Base-by-base conservation (phyloP, 1,140 invertebrate species). In the Nylanderia fulva region DNA sequence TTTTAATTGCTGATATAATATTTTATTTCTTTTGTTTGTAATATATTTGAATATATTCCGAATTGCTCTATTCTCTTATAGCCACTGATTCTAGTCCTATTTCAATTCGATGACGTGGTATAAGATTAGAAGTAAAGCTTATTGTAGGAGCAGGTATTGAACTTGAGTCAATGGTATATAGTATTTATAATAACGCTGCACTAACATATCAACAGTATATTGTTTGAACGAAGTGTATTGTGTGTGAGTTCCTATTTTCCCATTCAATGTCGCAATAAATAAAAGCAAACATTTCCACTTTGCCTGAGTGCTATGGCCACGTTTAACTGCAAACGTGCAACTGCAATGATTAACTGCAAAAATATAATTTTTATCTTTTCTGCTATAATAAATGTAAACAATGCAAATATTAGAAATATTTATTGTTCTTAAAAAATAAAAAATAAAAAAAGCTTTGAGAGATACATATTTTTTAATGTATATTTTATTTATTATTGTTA, bases 251-350 rank as follows among this genome's bases (percentile, higher is more conserved):
- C n/a, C 64, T 72, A 82, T 82, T 80, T 80, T 36, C 36, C 11
- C 36, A 45, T 82, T 72, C 52, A 82, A 29, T 29, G 66, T 52
- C 18, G 5, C 66, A 18, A 39, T 82, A 68, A 72, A 82, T 82
- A 82, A 82, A 82, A 82, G 77, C 77, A 82, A 82, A 82, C 52
- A 82, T 72, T 82, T 82, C 77, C 66, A 82, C 66, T 82, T 82
- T 72, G n/a, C 27, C 27, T 58, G 54, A 82, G 77, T 82, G 77
- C 77, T 45, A 60, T 72, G 52, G 54, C 52, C 58, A 82, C 66
- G 48, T 82, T 82, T 52, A 48, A 71, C 13, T 66, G n/a, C n/a
- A n/a, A n/a, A 69, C 24, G 45, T 48, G 13, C 63, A 72, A 72
- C 29, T 56, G 48, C 11, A 56, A n/a, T 58, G 54, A 45, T 68